Evolutionary conservation across 2,888 invertebrate genomes (phyloP), one percentile per base, ranked within the genome.

Genomic region (Xylota sylvarum): DNA sequence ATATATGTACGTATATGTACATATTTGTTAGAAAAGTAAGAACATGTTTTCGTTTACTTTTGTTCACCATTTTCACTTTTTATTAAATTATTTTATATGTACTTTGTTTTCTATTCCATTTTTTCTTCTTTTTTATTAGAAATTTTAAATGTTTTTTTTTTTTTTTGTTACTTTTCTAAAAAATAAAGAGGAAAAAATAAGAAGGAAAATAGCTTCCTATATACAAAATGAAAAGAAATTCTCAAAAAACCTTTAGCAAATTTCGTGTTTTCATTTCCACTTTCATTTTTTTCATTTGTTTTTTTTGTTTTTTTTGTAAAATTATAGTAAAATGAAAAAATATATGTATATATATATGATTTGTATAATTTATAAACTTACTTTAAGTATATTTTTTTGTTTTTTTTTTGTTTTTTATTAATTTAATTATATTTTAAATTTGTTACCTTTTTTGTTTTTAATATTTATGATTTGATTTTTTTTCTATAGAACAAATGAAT

Each of bases 311-410:
- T 62, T 56, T 62, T 80, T 72, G 72, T 72, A 65, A 78, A 78
- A 78, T 70, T 78, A 78, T 62, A 78, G 70, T 78, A 55, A 78
- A 78, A 78, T 70, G 70, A 70, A 74, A 81, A 74, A 81, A 81
- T 80, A 80, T 74, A 74, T 62, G 27, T 74, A 58, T 76, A 70
- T 62, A 67, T 73, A 58, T 73, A 65, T 74, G 55, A 65, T 70
- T 70, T 70, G 70, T 78, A 78, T 78, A 70, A 62, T 78, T 78
- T 78, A 70, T 64, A 83, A 69, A 73, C 69, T 82, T 77, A 83
- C 60, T 69, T 77, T 77, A 83, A 70, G 65, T 74, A 64, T 77
- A 65, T 56, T 17, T 48, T 23, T 56, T 77, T 23, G 23, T 23
- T 23, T 23, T 23, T 23, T 67, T 55, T 5, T 40, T 58, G 48